A percentile compares a stretch with the other conserved stretches of the same genome.
Evolutionary conservation across 1,140 invertebrate genomes (phyloP).

Genomic region (Aphis gossypii): DNA sequence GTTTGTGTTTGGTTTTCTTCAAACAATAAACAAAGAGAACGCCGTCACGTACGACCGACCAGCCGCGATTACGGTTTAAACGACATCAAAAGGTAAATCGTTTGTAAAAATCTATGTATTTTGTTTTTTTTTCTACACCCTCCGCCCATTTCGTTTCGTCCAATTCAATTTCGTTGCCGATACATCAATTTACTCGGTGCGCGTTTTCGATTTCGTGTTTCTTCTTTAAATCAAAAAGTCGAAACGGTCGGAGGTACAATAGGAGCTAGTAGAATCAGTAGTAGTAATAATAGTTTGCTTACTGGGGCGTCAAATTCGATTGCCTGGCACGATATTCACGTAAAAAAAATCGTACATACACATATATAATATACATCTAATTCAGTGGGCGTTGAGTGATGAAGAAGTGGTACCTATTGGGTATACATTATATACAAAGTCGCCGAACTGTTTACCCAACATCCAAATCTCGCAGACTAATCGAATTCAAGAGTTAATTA

Average conservation of each 20-base stretch:
- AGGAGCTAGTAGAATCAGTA: neutral
- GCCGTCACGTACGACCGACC: neutral
- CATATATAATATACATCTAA: neutral
- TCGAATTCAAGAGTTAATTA: neutral
- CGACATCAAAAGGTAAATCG: slow-evolving; percentile 34
- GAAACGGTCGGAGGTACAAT: neutral
- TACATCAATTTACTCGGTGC: slow-evolving; percentile 29
- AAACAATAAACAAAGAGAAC: neutral
- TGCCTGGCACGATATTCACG: neutral
- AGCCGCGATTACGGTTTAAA: neutral
- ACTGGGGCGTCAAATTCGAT: slow-evolving; percentile 39
- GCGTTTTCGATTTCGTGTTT: slow-evolving; percentile 36
- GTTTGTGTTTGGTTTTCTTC: neutral
- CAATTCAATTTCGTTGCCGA: slow-evolving; percentile 1
- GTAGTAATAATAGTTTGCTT: slow-evolving; percentile 25
- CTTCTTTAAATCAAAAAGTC: slow-evolving; percentile 22
- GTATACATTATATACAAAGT: neutral
- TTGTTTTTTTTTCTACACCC: neutral
- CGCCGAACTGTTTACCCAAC: neutral
- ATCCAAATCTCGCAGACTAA: neutral
- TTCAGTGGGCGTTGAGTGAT: neutral
- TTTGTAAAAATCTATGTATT: slow-evolving; percentile 11
- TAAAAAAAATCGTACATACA: neutral
- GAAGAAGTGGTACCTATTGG: neutral
- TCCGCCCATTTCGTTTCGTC: neutral